Conservation (phyloP, 1,140 invertebrate species). For the Solenopsis invicta region DNA sequence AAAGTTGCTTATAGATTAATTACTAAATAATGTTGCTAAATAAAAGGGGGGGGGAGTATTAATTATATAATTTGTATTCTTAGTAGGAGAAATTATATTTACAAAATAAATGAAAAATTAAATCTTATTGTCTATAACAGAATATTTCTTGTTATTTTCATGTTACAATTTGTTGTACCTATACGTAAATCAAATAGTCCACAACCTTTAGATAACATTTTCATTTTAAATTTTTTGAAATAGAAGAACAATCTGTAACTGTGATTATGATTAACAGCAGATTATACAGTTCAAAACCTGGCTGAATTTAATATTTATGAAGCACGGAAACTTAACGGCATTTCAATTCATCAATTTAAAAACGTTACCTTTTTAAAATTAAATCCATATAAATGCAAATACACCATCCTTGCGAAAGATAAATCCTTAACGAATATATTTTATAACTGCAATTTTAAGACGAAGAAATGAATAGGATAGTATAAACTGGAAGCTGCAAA, state of each 20-base stretch:
- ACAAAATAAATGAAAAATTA: neutral
- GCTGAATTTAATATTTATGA: conserved; percentile 62
- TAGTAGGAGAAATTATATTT: neutral
- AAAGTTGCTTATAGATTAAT: neutral
- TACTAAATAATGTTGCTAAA: neutral
- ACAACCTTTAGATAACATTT: neutral
- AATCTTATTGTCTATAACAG: neutral
- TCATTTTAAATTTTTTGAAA: neutral
- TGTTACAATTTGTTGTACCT: neutral
- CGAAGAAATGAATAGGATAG: neutral
- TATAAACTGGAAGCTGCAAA: neutral
- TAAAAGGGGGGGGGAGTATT: neutral
- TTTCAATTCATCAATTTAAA: conserved; percentile 63
- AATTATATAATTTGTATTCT: neutral
- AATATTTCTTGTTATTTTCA: neutral
- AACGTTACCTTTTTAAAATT: conserved; percentile 34
- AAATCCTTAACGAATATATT: conserved; percentile 53
- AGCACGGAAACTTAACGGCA: neutral
- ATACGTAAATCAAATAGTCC: neutral
- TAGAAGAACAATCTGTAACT: neutral
- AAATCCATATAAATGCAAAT: conserved; percentile 71
- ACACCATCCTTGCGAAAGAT: conserved; percentile 34
- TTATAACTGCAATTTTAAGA: conserved; percentile 8
- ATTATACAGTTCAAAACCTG: neutral
- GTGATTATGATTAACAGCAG: conserved; percentile 9